Conservation (phyloP, 1,140 invertebrate species). For the Atta texana region DNA sequence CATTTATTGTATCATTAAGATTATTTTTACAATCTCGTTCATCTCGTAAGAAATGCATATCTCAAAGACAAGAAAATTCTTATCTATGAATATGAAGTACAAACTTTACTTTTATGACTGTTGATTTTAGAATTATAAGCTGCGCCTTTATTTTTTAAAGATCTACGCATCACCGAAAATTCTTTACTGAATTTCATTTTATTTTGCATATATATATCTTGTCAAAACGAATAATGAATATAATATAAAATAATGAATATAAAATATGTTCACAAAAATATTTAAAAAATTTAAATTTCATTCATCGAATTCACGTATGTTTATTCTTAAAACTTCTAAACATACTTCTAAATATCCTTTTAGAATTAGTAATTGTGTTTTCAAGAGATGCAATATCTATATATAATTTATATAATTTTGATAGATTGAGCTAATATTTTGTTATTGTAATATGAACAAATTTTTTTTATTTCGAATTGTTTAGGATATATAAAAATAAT, state of each 20-base stretch:
- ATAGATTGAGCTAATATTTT: background rate
- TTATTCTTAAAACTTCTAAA: too few species aligned
- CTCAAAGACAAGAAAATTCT: background rate
- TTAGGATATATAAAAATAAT: background rate
- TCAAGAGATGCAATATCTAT: background rate
- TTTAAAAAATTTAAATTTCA: too few species aligned
- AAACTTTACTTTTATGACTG: background rate
- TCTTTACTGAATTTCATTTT: too few species aligned
- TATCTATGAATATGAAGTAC: background rate
- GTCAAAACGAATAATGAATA: too few species aligned
- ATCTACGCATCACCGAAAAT: too few species aligned
- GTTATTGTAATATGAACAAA: background rate
- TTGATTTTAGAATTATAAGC: too few species aligned
- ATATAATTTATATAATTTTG: background rate
- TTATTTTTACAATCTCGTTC: background rate
- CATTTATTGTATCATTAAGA: constrained; percentile 10
- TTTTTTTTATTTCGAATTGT: background rate
- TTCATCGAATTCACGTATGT: too few species aligned
- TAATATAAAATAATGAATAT: too few species aligned
- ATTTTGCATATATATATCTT: too few species aligned
- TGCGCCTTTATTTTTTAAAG: too few species aligned
- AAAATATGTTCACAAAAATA: too few species aligned
- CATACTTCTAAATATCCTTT: too few species aligned
- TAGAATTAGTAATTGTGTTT: background rate
- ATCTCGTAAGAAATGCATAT: background rate